Percentiles rank a stretch among this genome's conserved stretches.
Conservation (phyloP, 2,888 invertebrate genomes). For the Hirtodrosophila histrioides region DNA sequence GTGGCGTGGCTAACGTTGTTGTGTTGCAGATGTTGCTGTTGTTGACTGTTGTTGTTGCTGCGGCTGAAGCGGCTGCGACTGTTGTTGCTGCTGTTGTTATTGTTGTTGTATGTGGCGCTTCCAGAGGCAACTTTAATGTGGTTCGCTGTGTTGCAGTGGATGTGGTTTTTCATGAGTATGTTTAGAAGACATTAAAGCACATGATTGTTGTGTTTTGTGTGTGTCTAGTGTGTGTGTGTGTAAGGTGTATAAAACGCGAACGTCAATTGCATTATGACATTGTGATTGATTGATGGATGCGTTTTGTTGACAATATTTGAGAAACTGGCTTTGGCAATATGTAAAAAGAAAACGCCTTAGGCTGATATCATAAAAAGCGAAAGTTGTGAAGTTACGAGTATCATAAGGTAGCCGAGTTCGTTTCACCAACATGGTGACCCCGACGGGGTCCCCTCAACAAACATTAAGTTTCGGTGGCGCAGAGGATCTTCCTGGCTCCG, state of each 20-base stretch:
- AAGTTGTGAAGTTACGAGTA: not conserved
- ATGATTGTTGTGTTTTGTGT: slow-evolving; percentile 27
- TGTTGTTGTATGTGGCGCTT: slow-evolving; percentile 49
- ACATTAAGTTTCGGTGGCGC: too few relatives aligned
- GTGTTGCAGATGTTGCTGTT: slow-evolving; percentile 60
- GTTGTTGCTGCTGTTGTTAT: slow-evolving; percentile 23
- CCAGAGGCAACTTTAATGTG: slow-evolving; percentile 51
- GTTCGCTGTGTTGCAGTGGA: slow-evolving; percentile 39
- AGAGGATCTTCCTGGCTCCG: too few relatives aligned
- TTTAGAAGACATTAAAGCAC: slow-evolving; percentile 53
- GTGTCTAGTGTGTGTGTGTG: slow-evolving; percentile 2
- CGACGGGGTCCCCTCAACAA: too few relatives aligned
- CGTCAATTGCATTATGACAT: slow-evolving; percentile 24
- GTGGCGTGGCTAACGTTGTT: slow-evolving; percentile 45
- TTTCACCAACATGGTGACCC: too few relatives aligned
- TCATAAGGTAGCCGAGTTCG: too few relatives aligned
- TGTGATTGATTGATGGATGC: slow-evolving; percentile 30
- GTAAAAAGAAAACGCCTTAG: not conserved
- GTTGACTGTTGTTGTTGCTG: slow-evolving; percentile 57
- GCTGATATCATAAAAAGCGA: slow-evolving; percentile 1
- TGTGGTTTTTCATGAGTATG: slow-evolving; percentile 38
- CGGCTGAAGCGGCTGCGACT: slow-evolving; percentile 45
- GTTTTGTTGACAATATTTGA: slow-evolving; percentile 7
- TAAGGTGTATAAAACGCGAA: slow-evolving; percentile 12
- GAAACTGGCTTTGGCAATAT: slow-evolving; percentile 16